phyloP scores from a whole-genome alignment of 2,888 invertebrate genomes.

The Sphinx pinastri region DNA sequence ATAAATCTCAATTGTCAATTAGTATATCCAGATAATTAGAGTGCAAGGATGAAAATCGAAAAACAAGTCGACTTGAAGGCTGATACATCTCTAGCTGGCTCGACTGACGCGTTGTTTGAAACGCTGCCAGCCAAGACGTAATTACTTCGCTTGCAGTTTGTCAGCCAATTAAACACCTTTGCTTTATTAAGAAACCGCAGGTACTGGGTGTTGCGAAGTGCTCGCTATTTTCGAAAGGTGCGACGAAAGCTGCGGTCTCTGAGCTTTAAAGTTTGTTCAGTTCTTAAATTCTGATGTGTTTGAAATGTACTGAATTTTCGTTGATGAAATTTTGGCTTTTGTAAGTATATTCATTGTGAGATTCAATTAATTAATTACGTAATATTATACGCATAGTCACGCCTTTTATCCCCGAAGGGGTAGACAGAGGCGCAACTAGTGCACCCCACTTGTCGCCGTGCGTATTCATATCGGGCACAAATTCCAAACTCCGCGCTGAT shows the following conservation, averaged over 20 bases:
- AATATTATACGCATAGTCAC: not conserved
- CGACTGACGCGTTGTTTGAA: conserved; percentile 78
- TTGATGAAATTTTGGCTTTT: no score
- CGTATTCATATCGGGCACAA: no score
- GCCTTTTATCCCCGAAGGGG: not conserved
- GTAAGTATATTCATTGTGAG: no score
- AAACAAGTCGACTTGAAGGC: conserved; percentile 27
- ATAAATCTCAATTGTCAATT: conserved; percentile 26
- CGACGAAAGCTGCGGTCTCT: conserved; percentile 10
- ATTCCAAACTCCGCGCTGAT: no score
- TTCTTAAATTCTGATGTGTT: not conserved
- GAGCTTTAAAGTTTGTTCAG: conserved; percentile 15
- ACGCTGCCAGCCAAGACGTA: conserved; percentile 74
- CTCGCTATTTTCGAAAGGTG: conserved; percentile 19
- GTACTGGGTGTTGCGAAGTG: conserved; percentile 40
- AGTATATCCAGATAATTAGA: conserved; percentile 11
- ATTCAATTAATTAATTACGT: no score
- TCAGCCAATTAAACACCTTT: conserved; percentile 84
- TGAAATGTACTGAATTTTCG: no score
- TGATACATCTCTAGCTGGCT: conserved; percentile 53
- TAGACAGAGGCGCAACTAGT: not conserved
- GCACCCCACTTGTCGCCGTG: not conserved
- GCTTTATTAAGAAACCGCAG: conserved; percentile 82
- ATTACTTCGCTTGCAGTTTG: conserved; percentile 82
- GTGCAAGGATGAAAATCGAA: conserved; percentile 15